Conservation (phyloP, 1,140 invertebrate species). For the Drosophila lini region DNA sequence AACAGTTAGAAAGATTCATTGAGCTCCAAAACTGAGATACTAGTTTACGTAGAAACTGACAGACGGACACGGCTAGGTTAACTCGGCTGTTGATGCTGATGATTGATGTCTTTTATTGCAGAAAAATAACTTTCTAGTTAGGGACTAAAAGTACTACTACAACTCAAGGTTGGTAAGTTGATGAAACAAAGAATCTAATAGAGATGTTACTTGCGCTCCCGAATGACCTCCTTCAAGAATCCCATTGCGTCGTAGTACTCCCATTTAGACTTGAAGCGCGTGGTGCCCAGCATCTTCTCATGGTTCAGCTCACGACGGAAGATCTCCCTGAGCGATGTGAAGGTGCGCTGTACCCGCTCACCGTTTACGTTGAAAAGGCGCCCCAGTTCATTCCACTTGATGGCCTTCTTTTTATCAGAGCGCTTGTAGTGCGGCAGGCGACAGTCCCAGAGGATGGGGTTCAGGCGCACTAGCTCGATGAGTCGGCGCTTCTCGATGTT, state of each 20-base stretch:
- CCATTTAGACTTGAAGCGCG: conserved; percentile 80
- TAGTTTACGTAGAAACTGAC: too few species aligned
- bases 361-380: conserved; percentile 78
- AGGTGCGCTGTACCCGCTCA: conserved; percentile 79
- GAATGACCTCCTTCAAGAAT: conserved; percentile 80
- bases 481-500: conserved; percentile 83
- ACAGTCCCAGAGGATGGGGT: conserved; percentile 81
- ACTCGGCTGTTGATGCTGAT: too few species aligned
- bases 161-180: neutral
- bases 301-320: conserved; percentile 81
- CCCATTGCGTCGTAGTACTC: conserved; percentile 82
- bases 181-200: neutral
- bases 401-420: conserved; percentile 80
- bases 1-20: too few species aligned
- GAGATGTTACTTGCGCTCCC: conserved; percentile 70
- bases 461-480: conserved; percentile 79
- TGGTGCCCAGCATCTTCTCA: conserved; percentile 75
- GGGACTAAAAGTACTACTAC: neutral
- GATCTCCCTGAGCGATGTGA: conserved; percentile 78
- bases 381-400: conserved; percentile 82
- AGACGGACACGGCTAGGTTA: too few species aligned
- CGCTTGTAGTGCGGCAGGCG: conserved; percentile 81
- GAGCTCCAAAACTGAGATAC: too few species aligned
- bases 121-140: neutral
- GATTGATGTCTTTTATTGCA: too few species aligned